Base-by-base conservation (phyloP, 1,140 invertebrate species). In the Leptopilina boulardi region DNA sequence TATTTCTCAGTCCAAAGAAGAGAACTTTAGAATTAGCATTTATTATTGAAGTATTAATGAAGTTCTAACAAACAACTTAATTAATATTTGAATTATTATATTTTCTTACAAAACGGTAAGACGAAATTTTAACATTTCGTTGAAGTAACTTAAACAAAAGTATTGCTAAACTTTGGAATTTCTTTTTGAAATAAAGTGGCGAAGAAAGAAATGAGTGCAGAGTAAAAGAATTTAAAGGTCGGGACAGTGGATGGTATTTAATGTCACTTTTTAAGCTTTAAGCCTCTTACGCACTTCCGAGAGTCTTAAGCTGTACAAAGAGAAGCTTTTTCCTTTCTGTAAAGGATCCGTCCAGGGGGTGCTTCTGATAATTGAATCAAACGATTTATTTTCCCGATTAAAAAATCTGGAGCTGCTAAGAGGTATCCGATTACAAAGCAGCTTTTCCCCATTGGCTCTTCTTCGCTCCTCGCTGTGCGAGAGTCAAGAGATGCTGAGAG, bases 311-410 rank as follows among this genome's bases (percentile, higher is more conserved):
- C 86, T 81, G 86, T 85, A 89, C 87, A 89, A 88, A 90, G 85
- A 88, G 84, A 86, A 86, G 86, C 85, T 90, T 89, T 88, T 87
- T 85, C 83, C 82, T 74, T 85, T 82, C 80, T 77, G 71, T 82
- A 79, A 47, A 75, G 75, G 82, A 78, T 79, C 80, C 77, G 80
- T 66, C 56, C 23, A 83, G 82, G 80, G 84, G 75, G 75, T 70
- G 73, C 38, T 75, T 83, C 83, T 84, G 87, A 91, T 91, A 91
- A 91, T 91, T 90, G 89, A 91, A 91, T 91, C 86, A 90, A 91
- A 91, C 89, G 88, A 91, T 91, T 91, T 91, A 91, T 91, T 90
- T 87, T 89, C 81, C 86, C 88, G 90, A 91, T 90, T 91, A 91
- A 91, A 91, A 91, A 91, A 90, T 84, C 88, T 87, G 83, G 79